Base-by-base conservation (phyloP, 2,888 invertebrate species). In the Pimpla rufipes region DNA sequence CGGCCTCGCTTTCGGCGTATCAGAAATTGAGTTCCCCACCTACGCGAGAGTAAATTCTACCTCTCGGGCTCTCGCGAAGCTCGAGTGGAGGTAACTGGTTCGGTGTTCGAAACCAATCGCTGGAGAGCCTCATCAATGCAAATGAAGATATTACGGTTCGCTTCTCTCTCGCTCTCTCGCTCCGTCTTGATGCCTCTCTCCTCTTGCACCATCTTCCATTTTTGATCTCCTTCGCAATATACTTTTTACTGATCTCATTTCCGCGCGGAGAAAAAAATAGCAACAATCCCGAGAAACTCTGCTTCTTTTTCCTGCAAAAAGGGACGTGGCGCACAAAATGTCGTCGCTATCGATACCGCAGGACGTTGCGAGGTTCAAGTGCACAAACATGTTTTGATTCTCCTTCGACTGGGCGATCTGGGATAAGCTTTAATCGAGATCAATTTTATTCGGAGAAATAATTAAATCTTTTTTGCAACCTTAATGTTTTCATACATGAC, bases 81-180 rank as follows among this genome's bases (percentile, higher is more conserved):
- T 45, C 35, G 74, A 47, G 8, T 37, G 40, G 71, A 42, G 64
- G 21, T 45, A 79, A 77, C 71, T 67, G 66, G 75, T 67, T 52
- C 62, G 67, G 42, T 79, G 29, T 71, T 50, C 23, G 13, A 81
- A 85, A 76, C 76, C 80, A 80, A 85, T 85, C 80, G 81, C 70
- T 66, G 71, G 45, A 76, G 76, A 85, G 81, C 50, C 79, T 81
- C 85, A 82, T 82, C 82, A 85, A 81, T 85, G 84, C 84, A 84
- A 85, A 85, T 85, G 84, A 86, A 86, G 85, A 86, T 79, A 85
- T 85, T 85, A 84, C 76, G 77, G 64, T 55, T 55, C 78, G 35
- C 23, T 74, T 70, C 42, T 18, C 42, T 47, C 21, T n/a, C 13
- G 50, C 18, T 62, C 23, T 18, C 42, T 47, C 21, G 16, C 64